These are phyloP conservation scores for Patella caerulea DNA, from an alignment of 2,888 invertebrate genomes.

Conservation along the genomic window DNA sequence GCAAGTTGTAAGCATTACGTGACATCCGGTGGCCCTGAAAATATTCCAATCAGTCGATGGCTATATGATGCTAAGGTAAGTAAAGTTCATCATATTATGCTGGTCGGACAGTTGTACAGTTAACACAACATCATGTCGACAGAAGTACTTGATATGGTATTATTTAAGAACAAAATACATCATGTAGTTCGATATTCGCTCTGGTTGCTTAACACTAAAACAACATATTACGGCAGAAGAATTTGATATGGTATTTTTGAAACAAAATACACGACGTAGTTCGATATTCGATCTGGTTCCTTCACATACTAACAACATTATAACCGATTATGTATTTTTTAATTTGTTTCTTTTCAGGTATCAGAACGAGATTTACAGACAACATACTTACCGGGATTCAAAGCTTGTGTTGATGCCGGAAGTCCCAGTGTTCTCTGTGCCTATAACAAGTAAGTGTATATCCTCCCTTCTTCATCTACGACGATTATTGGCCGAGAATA, in stretches of 20 bases:
- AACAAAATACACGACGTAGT: too few species aligned
- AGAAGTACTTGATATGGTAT: too few species aligned
- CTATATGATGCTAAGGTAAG: not conserved
- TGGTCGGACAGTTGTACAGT: not conserved
- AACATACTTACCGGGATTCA: not conserved
- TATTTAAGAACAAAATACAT: too few species aligned
- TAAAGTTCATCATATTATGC: not conserved
- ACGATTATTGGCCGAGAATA: too few species aligned
- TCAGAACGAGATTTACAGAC: not conserved
- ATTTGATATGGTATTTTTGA: too few species aligned
- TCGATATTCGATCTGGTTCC: too few species aligned
- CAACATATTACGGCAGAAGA: too few species aligned
- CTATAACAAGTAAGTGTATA: not conserved
- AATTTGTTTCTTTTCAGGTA: not conserved
- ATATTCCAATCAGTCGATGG: not conserved
- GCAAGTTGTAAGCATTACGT: constrained; percentile 68
- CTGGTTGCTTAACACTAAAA: too few species aligned
- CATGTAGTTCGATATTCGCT: too few species aligned
- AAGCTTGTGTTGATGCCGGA: constrained; percentile 1
- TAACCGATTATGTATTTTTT: too few species aligned
- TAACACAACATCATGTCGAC: not conserved
- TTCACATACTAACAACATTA: too few species aligned
- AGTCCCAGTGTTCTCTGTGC: not conserved
- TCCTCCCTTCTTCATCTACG: too few species aligned
- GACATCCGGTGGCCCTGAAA: constrained; percentile 64